Base-by-base conservation (phyloP, 1,140 invertebrate species). In the Anastrepha obliqua region DNA sequence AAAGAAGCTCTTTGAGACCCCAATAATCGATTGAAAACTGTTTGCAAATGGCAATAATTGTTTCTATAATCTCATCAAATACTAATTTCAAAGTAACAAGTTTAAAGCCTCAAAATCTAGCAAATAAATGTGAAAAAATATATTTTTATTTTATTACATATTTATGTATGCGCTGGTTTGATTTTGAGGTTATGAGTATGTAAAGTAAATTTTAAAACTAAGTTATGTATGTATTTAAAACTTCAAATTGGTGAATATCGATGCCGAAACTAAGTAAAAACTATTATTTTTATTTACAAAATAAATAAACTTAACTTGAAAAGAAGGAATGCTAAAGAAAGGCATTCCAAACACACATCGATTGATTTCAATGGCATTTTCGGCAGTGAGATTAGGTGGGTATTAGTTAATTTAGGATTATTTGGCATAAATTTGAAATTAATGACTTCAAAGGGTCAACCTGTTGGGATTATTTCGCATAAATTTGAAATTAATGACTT, bases 281-380 rank as follows among this genome's bases (percentile, higher is more conserved):
- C 8, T 60, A 85, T 59, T 42, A 62, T 86, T 62, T 86, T 86
- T 62, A 86, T 86, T 86, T 62, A 65, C 58, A 62, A 3, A 62
- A 65, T 86, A 65, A 62, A 44, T 86, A 29, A 60, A 86, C 42
- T 29, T 62, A 86, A n/a, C 58, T 58, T 13, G 58, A 58, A 8
- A 7, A 58, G 3, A 85, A 42, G 55, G 17, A 86, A 86, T 17
- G 20, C 51, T 55, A 8, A 55, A 55, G 13, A 42, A 86, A 86
- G 13, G 59, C 58, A 47, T 51, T 81, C 47, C 74, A 15, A 67
- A 67, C 44, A 29, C 47, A 51, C 8, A 81, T 5, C 13, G n/a
- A 17, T 4, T n/a, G 60, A 62, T 62, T 62, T 62, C n/a, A 62
- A 29, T 29, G 29, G 29, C 42, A 17, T 44, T 6, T 74, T 74